Conservation (phyloP, 2,888 invertebrate genomes). For the Dynastes tityus region DNA sequence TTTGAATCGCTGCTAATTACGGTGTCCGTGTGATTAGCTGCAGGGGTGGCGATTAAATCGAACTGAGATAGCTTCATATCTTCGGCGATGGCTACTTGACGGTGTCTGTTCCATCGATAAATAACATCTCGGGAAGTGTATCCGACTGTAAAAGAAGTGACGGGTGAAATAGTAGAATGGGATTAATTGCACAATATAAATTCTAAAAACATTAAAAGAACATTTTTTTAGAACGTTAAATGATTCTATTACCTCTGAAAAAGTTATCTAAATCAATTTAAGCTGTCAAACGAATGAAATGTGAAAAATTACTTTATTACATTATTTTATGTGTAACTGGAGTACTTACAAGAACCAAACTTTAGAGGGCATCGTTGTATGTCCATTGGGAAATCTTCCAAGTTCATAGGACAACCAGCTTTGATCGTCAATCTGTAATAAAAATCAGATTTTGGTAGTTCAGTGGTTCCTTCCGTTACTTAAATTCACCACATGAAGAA, state of each 20-base stretch:
- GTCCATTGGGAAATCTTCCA: constrained; percentile 91
- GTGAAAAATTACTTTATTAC: background rate
- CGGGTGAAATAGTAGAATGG: too few species aligned
- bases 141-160: constrained; percentile 74
- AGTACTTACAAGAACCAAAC: constrained; percentile 86
- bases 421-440: constrained; percentile 82
- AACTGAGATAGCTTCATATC: constrained; percentile 91
- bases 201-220: too few species aligned
- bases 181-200: too few species aligned
- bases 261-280: too few species aligned
- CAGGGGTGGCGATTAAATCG: constrained; percentile 84
- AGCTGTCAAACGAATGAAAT: background rate
- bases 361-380: constrained; percentile 85
- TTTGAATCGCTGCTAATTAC: constrained; percentile 65
- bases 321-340: background rate
- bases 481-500: background rate
- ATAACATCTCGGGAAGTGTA: constrained; percentile 82
- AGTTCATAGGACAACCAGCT: constrained; percentile 88
- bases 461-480: background rate
- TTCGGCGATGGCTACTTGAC: constrained; percentile 84
- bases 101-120: constrained; percentile 81
- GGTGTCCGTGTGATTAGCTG: constrained; percentile 78
- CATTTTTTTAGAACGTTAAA: too few species aligned
- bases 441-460: background rate
- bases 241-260: too few species aligned